Base-by-base conservation (phyloP, 2,888 invertebrate genomes). In the Eutolmus rufibarbis region DNA sequence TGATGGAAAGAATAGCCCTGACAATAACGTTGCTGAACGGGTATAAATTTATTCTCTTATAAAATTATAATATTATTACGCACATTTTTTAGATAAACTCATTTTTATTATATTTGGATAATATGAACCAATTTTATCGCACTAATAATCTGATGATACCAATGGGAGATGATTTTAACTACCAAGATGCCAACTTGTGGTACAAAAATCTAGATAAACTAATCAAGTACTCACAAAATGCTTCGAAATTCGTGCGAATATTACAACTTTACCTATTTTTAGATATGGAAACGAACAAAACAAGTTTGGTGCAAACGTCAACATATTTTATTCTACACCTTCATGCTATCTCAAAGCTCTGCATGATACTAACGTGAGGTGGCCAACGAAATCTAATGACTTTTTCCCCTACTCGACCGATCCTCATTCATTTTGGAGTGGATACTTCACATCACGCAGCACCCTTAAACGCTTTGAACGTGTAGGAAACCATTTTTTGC, bases 91-190 rank as follows among this genome's bases (percentile, higher is more conserved):
- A 95, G 95, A 94, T 96, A 23, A 91, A 93, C 78, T 90, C 92
- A 31, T 96, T 96, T 90, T 90, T 96, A 88, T 91, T 92, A 0
- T 94, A 94, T 90, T 92, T 94, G 37, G 90, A 92, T 56, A 93
- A 93, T 77, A 94, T 95, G 92, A 92, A 94, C 0, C 89, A 90
- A 51, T 91, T 90, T 0, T 96, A 96, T 91, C 90, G 91, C 88
- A 96, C 96, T 0, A 95, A 95, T 89, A 96, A 98, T 91, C 93
- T 98, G 16, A 94, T 98, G 89, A 93, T 98, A 82, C 97, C 98
- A 0, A 98, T 98, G 98, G 98, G 98, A 0, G 96, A 97, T 89
- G 98, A 98, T 92, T 98, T 98, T 91, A 95, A 96, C 90, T 98
- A 97, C 91, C 96, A 96, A 91, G 94, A 95, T 89, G 96, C 96